Base-by-base conservation (phyloP, 2,888 invertebrate genomes). In the Allolobophora icterica region DNA sequence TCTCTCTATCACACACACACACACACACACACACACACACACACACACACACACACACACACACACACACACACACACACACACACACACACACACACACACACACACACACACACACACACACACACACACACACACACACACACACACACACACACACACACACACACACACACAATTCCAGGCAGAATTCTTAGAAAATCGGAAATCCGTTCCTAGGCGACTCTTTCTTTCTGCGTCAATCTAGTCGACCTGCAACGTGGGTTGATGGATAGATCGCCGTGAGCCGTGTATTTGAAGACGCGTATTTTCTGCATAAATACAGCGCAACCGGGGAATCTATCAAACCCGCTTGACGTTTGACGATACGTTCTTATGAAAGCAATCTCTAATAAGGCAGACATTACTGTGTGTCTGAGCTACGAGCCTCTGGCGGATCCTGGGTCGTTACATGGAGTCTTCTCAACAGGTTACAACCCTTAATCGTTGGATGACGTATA, bases 291-390 rank as follows among this genome's bases (percentile, higher is more conserved):
- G 71, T n/a, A 71, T 71, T n/a, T 71, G 30, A 30, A 30, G 71
- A 71, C n/a, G 71, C 11, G 71, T 71, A n/a, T 5, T n/a, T 71
- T 5, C 71, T 71, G 71, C 71, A 71, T n/a, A 71, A 71, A 71
- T 71, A 71, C n/a, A n/a, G 8, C 30, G n/a, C 71, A 71, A n/a
- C 71, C 71, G 71, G n/a, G 71, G n/a, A n/a, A 71, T 71, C 30
- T 71, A 71, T 71, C 71, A 71, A 71, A 71, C 30, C 30, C n/a
- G n/a, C 71, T 71, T 71, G 71, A 71, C 71, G 71, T n/a, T 71
- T n/a, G 11, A n/a, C 11, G 30, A 8, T 71, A 71, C 71, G 71
- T n/a, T 71, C 71, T 71, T 71, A 71, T 52, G 52, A 52, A 52
- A 52, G 52, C 52, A 52, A 52, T 71, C 30, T 71, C 71, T 71